Evolutionary conservation across 23 tunicate genomes (phyloP), one percentile per base, ranked within the genome.

Genomic region (Halocynthia aurantium): DNA sequence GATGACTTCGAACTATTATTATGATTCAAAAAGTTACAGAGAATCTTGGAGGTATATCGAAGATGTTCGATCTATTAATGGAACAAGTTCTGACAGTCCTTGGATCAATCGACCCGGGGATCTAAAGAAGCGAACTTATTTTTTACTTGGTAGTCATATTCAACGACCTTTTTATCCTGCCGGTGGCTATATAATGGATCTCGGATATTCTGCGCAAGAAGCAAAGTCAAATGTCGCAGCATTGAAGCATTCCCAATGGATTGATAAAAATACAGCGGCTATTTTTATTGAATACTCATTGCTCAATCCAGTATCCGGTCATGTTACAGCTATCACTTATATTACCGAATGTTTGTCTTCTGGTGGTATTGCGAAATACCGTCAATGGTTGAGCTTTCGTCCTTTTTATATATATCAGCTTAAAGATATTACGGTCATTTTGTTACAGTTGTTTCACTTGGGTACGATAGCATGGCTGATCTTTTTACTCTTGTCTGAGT

Each of bases 131-230:
- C 67, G 51, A 8, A 64, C 76, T 20, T 15, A 56, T 20, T 57
- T 73, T 8, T 64, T 51, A 54, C 55, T 61, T 8, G 96, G 88
- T 0, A 89, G 82, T 62, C 13, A 57, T 51, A 53, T 89, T 0
- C 58, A 61, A 2, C 76, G 96, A 18, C 7, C 49, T 12, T 71
- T 57, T 20, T 88, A 88, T 65, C 96, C 88, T 6, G 22, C 44
- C 19, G 96, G 88, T 10, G 96, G 96, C 5, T 89, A 84, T 57
- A 57, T 80, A 10, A 73, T 84, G 55, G 96, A 89, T 70, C 51
- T 89, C 19, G 87, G 88, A 52, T 80, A 75, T 75, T 51, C 70
- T 1, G 62, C 54, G 52, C 78, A 89, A 15, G 81, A 74, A 15
- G 74, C 87, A 10, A 20, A 22, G 0, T 78, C 81, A n/a, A 58